These are phyloP conservation scores for Oryzaephilus surinamensis DNA, from an alignment of 1,140 invertebrate genomes.

Conservation along the genomic window DNA sequence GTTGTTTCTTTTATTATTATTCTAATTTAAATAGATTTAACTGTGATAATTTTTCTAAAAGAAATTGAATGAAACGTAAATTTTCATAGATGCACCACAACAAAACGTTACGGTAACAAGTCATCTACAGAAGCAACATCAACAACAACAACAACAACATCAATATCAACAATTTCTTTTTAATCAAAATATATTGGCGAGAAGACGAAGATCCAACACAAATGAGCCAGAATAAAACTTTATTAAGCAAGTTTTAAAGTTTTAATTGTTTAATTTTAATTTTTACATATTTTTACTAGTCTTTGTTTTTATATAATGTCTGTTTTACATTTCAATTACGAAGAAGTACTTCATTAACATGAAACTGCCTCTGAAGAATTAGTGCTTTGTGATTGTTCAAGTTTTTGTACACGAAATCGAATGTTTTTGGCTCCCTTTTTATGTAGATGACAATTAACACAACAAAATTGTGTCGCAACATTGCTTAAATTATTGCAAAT, in stretches of 20 bases:
- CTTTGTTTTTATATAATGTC: background rate
- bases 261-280: background rate
- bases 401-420: too few species aligned
- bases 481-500: too few species aligned
- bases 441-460: too few species aligned
- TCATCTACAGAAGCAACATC: slow-evolving; percentile 8
- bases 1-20: background rate
- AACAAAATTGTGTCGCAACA: too few species aligned
- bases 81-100: slow-evolving; percentile 10
- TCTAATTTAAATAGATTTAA: slow-evolving; percentile 1
- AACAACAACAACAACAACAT: slow-evolving; percentile 15
- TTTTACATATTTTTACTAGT: too few species aligned
- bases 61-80: slow-evolving; percentile 6
- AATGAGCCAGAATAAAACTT: slow-evolving; percentile 14
- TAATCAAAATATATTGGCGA: slow-evolving; percentile 9
- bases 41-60: slow-evolving; percentile 7
- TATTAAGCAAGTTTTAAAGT: slow-evolving; percentile 12
- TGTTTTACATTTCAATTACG: background rate
- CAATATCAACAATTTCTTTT: slow-evolving; percentile 13
- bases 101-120: slow-evolving; percentile 5
- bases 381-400: background rate
- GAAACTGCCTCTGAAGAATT: slow-evolving; percentile 5
- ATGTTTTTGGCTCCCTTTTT: too few species aligned
- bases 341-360: slow-evolving; percentile 13
- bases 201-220: slow-evolving; percentile 12